Evolutionary conservation across 1,140 invertebrate genomes (phyloP).

Genomic region (Drosophila ambigua): DNA sequence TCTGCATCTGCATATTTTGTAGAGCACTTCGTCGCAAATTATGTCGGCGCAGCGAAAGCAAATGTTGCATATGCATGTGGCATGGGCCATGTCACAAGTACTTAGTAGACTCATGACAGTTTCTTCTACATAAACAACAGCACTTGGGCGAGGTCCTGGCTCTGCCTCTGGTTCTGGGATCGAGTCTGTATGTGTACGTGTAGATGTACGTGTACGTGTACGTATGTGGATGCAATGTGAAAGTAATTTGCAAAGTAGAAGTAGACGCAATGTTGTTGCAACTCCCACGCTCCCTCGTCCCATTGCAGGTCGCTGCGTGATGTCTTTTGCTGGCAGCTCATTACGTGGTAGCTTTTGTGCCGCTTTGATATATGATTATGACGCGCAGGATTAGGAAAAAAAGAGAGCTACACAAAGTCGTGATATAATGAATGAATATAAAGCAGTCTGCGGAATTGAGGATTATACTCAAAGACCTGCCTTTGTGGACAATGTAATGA

Average conservation of each 20-base stretch:
- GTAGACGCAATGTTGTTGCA: conserved; percentile 31
- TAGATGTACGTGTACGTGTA: no score
- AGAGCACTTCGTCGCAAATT: conserved; percentile 78
- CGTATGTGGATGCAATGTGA: conserved; percentile 46
- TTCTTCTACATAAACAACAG: conserved; percentile 55
- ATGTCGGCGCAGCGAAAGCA: conserved; percentile 77
- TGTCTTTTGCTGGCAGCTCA: conserved; percentile 72
- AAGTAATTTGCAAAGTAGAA: conserved; percentile 82
- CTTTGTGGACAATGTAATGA: no score
- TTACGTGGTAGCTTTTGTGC: conserved; percentile 66
- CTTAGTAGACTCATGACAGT: conserved; percentile 73
- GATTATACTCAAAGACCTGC: no score
- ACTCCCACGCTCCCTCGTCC: conserved; percentile 26
- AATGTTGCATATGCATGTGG: conserved; percentile 77
- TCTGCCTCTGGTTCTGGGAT: no score
- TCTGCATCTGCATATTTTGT: conserved; percentile 41
- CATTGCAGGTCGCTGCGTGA: conserved; percentile 31
- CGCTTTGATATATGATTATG: conserved; percentile 61
- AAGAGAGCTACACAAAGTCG: not conserved
- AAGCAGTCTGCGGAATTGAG: conserved; percentile 2
- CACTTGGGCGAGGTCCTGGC: not conserved
- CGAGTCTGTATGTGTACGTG: no score
- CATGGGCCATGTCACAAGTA: conserved; percentile 76
- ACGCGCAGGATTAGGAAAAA: conserved; percentile 29
- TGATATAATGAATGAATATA: conserved; percentile 22